A percentile compares a stretch with the other conserved stretches of the same genome.
Conservation (phyloP, 64 coral and sea anemone genomes). For the Platygyra sinensis region DNA sequence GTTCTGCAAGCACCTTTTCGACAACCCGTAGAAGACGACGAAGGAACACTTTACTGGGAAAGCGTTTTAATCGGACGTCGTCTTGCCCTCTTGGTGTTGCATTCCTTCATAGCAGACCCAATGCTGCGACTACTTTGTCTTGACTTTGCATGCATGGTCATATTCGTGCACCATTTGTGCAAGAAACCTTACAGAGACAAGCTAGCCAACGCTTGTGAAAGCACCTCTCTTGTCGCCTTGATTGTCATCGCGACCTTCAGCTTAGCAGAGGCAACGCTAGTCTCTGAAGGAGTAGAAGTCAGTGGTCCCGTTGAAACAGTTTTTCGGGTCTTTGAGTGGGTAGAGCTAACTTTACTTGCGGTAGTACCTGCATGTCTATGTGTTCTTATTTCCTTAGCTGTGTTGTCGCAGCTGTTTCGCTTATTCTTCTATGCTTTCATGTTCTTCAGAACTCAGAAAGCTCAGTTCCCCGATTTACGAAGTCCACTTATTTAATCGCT, state of each 20-base stretch:
- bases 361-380: constrained; percentile 43
- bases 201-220: constrained; percentile 62
- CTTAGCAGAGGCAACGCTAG: constrained; percentile 6
- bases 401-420: constrained; percentile 23
- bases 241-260: constrained; percentile 34
- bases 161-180: constrained; percentile 64
- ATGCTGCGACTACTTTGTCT: constrained; percentile 37
- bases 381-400: constrained; percentile 11
- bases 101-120: constrained; percentile 66
- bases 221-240: constrained; percentile 62
- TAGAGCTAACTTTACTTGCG: constrained; percentile 20
- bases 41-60: constrained; percentile 77
- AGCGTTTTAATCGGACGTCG: constrained; percentile 77
- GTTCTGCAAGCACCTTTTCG: constrained; percentile 74
- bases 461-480: not conserved
- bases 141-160: constrained; percentile 40
- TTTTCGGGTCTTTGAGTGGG: constrained; percentile 29
- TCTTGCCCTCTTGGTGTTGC: constrained; percentile 60
- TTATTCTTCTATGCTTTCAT: not conserved
- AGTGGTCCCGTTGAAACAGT: not conserved
- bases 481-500: not conserved
- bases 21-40: constrained; percentile 1
- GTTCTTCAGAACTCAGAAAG: not conserved
- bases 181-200: constrained; percentile 55
- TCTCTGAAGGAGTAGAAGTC: constrained; percentile 35